Evolutionary conservation across 2,888 invertebrate species (phyloP), one percentile per base, ranked within the genome.

Genomic region (Pristionchus fissidentatus): DNA sequence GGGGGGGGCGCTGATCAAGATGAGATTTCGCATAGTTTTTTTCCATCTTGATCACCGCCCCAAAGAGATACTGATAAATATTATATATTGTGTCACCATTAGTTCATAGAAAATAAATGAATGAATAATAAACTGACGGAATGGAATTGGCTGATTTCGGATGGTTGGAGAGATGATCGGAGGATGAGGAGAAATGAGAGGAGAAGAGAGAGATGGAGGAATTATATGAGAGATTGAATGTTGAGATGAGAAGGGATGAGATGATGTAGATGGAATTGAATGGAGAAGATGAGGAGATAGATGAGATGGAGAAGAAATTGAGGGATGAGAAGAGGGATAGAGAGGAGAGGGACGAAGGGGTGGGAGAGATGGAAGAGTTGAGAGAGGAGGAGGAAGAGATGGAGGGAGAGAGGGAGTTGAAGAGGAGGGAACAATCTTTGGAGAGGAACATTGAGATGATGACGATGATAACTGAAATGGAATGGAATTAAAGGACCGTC

Each of bases 381-480:
- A 49, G 19, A 38, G 66, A 66, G 66, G 35, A 38, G 66, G 35
- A 32, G 46, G 46, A 46, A 75, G 22, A 26, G 75, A 46, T 43
- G 22, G 43, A 46, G 32, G 43, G 46, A 15, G 75, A 46, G 29
- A n/a, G n/a, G 35, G 75, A 75, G 46, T 43, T 46, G 46, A 46
- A 43, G 75, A 46, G n/a, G 46, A 38, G n/a, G 35, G 66, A 38
- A n/a, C 10, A 22, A 41, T 66, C 35, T 41, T 38, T 13, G 66
- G 66, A 35, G 66, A 66, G 1, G 66, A 66, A 38, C 66, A 66
- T 38, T 10, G 19, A 15, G 66, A 66, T 32, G 66, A 66, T 32
- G 66, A 66, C 13, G 66, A 66, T 32, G 66, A 66, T 38, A 66
- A 38, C 66, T 66, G 35, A 35, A 66, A 38, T 35, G 15, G 38